Base-by-base conservation (phyloP, 2,797 vertebrate species). In the Takifugu ocellatus region DNA sequence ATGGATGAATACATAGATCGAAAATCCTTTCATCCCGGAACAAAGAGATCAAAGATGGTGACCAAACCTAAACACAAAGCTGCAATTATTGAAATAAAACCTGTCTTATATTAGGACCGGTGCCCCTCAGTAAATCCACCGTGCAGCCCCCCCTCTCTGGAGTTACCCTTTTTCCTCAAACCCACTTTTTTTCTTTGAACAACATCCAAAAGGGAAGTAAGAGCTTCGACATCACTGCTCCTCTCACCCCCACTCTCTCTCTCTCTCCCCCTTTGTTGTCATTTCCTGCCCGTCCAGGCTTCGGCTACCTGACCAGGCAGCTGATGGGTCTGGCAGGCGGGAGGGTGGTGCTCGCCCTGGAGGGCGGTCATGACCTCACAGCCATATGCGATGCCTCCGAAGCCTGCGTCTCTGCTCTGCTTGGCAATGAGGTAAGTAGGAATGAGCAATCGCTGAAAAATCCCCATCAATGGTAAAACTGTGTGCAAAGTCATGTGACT, bases 351-450 rank as follows among this genome's bases (percentile, higher is more conserved):
- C 91, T 99, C 26, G 97, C 95, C 56, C 91, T 99, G 0, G 97
- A 99, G 85, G 97, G 97, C 43, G 97, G 97, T 85, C 97, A 99
- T 0, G 97, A 99, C 92, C 93, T 99, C 78, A 99, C 94, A 0
- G 97, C 97, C 84, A 99, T 99, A 79, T 99, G 97, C 0, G 97
- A 99, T 45, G 96, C 97, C 70, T 99, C 97, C 0, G 97, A 99
- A 90, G 93, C 97, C 5, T 99, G 97, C 55, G 95, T 98, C 72
- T 95, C 96, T 67, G 94, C 96, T 83, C 83, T 99, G 82, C 92
- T 99, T 66, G 96, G 96, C 74, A 95, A 95, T 1, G 94, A 97
- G 96, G 97, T 99, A 93, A 83, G 69, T 70, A 26, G 59, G 43
- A 61, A 72, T 5, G 29, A 0, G 33, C 2, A 56, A 54, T 25